Percentiles rank a stretch among this genome's conserved stretches.
These are phyloP conservation scores for Saccopteryx bilineata DNA, from an alignment of 2,113 vertebrate species.

Conservation along the genomic window DNA sequence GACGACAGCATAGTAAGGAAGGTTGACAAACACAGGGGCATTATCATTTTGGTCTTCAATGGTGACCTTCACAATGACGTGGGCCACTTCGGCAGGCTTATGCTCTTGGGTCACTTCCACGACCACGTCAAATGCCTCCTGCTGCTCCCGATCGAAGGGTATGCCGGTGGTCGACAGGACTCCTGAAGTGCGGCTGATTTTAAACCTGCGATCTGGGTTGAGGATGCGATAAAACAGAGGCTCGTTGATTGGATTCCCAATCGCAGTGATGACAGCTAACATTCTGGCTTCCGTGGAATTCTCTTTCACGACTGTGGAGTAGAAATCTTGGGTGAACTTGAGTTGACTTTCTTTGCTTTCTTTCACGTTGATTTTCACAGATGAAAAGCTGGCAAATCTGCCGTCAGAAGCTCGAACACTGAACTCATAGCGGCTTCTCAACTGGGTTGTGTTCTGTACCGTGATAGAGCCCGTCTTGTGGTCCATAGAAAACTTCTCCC, in stretches of 20 bases:
- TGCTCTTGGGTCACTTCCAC: conserved; percentile 94
- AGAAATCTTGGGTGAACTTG: conserved; percentile 94
- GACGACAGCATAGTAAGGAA: conserved; percentile 96
- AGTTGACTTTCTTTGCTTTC: conserved; percentile 95
- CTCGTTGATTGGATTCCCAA: conserved; percentile 96
- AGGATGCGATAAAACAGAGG: conserved; percentile 96
- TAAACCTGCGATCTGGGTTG: conserved; percentile 96
- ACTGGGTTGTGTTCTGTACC: conserved; percentile 95
- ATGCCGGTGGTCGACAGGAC: conserved; percentile 95
- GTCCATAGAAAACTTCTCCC: conserved; percentile 96
- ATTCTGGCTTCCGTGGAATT: conserved; percentile 93
- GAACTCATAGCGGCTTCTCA: conserved; percentile 97
- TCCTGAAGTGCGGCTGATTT: conserved; percentile 95
- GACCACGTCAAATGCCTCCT: conserved; percentile 93
- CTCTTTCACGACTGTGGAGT: conserved; percentile 93
- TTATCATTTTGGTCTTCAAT: conserved; percentile 97
- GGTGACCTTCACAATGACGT: conserved; percentile 92
- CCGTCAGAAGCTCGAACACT: conserved; percentile 95
- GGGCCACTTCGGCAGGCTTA: conserved; percentile 89
- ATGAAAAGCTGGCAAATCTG: conserved; percentile 91
- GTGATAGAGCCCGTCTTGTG: conserved; percentile 91
- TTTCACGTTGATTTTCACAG: conserved; percentile 95
- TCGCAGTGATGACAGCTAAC: conserved; percentile 92
- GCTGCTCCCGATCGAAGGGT: conserved; percentile 95
- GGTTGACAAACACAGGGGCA: conserved; percentile 94